Evolutionary conservation across 2,797 vertebrate genomes (phyloP).

Genomic region (Oryzias dopingdopingensis): DNA sequence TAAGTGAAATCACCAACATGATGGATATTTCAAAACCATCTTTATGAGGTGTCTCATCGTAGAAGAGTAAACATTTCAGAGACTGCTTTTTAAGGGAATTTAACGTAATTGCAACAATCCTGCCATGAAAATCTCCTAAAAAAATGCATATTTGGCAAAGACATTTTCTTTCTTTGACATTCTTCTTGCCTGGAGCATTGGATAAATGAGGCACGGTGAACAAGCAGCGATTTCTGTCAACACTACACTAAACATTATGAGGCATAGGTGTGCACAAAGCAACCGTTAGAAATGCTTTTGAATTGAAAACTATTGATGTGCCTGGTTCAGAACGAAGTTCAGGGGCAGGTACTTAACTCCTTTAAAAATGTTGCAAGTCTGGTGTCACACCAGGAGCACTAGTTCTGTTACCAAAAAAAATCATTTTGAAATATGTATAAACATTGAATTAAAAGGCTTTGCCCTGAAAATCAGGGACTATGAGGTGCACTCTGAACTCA

Average conservation of each 20-base stretch:
- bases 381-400: not conserved
- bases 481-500: constrained; percentile 54
- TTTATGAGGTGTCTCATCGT: not conserved
- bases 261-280: constrained; percentile 46
- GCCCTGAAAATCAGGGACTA: constrained; percentile 35
- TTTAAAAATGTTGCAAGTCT: constrained; percentile 23
- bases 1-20: not conserved
- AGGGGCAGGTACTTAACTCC: constrained; percentile 14
- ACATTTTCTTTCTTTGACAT: constrained; percentile 64
- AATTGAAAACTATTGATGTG: constrained; percentile 23
- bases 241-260: constrained; percentile 64
- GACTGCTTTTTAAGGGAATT: constrained; percentile 23
- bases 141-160: constrained; percentile 35
- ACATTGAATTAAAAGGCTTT: constrained; percentile 43
- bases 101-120: constrained; percentile 18
- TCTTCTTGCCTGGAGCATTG: constrained; percentile 60
- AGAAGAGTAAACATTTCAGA: constrained; percentile 40
- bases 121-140: constrained; percentile 45
- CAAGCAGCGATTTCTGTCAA: constrained; percentile 62
- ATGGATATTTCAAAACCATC: constrained; percentile 20
- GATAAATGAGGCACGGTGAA: constrained; percentile 64
- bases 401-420: constrained; percentile 11
- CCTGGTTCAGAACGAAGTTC: constrained; percentile 7
- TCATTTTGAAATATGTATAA: constrained; percentile 28
- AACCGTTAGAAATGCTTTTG: constrained; percentile 34